phyloP scores from a whole-genome alignment of 2,888 invertebrate species.

The Ctenicera cuprea region DNA sequence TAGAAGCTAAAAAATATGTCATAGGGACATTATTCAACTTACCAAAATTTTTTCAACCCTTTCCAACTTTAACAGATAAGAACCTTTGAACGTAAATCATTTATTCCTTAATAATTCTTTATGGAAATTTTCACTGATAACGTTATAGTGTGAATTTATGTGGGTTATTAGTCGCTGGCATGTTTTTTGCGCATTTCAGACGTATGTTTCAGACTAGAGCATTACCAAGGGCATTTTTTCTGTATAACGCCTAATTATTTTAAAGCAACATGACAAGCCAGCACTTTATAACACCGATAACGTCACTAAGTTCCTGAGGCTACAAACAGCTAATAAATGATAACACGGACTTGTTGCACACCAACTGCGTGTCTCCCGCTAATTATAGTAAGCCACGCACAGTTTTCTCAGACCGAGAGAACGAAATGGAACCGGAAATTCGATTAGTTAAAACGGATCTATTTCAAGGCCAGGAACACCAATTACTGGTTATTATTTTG shows the following conservation, averaged over 20 bases:
- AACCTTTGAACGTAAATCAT: conserved; percentile 14
- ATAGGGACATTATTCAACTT: conserved; percentile 6
- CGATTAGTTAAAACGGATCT: conserved; percentile 20
- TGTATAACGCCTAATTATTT: conserved; percentile 39
- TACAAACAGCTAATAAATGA: conserved; percentile 44
- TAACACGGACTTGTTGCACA: conserved; percentile 42
- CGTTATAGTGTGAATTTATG: neutral
- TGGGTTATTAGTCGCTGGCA: neutral
- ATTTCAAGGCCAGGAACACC: neutral
- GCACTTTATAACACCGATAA: conserved; percentile 40
- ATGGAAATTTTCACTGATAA: neutral
- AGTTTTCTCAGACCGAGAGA: neutral
- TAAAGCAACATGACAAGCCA: conserved; percentile 39
- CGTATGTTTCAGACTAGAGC: neutral
- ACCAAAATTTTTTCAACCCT: conserved; percentile 1
- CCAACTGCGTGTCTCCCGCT: conserved; percentile 34
- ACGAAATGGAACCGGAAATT: conserved; percentile 16
- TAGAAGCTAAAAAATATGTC: conserved; percentile 10
- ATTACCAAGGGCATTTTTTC: conserved; percentile 23
- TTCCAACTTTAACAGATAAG: conserved; percentile 7
- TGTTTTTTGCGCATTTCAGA: neutral
- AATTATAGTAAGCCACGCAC: conserved; percentile 35
- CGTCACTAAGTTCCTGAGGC: conserved; percentile 43
- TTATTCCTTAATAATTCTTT: neutral
- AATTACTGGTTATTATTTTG: too few species aligned